These are phyloP conservation scores for Myiozetetes cayanensis DNA, from an alignment of 2,113 vertebrate genomes.

Conservation along the genomic window DNA sequence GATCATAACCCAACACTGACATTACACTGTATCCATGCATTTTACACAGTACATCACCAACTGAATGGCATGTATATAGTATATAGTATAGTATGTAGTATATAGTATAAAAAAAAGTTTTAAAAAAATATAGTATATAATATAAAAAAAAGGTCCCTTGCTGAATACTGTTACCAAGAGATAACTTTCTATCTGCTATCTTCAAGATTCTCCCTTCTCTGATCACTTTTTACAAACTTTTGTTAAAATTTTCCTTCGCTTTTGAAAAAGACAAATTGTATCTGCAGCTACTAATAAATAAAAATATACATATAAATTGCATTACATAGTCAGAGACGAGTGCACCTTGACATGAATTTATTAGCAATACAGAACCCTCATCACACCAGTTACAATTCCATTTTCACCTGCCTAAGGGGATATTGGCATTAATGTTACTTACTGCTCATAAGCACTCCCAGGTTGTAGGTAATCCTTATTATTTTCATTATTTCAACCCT, in stretches of 20 bases:
- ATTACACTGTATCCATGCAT: neutral
- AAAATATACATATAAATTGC: neutral
- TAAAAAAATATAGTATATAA: too few relatives aligned
- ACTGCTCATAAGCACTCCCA: neutral
- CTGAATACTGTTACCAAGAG: neutral
- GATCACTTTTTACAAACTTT: neutral
- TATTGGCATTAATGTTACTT: neutral
- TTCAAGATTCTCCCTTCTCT: neutral
- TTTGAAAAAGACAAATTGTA: neutral
- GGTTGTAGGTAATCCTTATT: neutral
- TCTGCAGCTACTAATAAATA: neutral
- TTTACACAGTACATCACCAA: neutral
- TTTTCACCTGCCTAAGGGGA: conserved; percentile 20
- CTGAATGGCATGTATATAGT: rapidly evolving
- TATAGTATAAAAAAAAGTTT: too few relatives aligned
- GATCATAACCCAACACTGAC: neutral
- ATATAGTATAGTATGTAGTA: too few relatives aligned
- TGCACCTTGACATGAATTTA: neutral
- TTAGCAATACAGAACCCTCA: neutral
- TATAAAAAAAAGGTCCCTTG: neutral
- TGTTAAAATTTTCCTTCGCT: neutral
- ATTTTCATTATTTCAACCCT: neutral
- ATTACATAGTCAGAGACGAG: neutral
- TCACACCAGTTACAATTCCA: conserved; percentile 41
- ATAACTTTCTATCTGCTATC: neutral